These are phyloP conservation scores for Pinctada fucata DNA, from an alignment of 2,888 invertebrate genomes.

Conservation along the genomic window DNA sequence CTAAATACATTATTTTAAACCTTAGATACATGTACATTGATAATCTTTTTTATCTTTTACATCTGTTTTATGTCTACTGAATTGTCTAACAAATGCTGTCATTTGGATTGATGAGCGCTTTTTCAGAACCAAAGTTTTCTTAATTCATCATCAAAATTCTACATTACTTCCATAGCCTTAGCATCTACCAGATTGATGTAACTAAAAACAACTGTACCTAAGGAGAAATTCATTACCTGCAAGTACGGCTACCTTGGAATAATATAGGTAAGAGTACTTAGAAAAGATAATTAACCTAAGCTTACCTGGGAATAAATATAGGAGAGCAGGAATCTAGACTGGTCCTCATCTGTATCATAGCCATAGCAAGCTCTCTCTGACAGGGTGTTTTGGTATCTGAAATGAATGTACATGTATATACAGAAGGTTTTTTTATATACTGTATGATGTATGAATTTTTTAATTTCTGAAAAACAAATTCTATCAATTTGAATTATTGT, in stretches of 20 bases:
- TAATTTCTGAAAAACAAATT: too few species aligned
- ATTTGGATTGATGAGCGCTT: neutral
- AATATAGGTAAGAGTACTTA: too few species aligned
- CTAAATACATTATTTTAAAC: neutral
- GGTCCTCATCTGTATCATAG: slow-evolving; percentile 7
- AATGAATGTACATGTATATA: neutral
- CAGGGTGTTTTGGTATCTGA: slow-evolving; percentile 17
- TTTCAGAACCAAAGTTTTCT: neutral
- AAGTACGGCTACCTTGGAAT: too few species aligned
- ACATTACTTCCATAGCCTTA: too few species aligned
- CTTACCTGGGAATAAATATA: slow-evolving; percentile 33
- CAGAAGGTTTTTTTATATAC: too few species aligned
- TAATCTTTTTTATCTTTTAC: too few species aligned
- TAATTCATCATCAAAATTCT: neutral
- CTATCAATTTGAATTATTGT: too few species aligned
- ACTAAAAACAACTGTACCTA: too few species aligned
- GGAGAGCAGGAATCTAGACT: slow-evolving; percentile 25
- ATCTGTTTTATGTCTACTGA: neutral
- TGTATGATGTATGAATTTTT: too few species aligned
- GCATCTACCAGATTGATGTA: too few species aligned
- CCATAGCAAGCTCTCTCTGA: slow-evolving; percentile 20
- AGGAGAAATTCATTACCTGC: too few species aligned
- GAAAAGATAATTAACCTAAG: neutral
- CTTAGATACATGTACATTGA: neutral
- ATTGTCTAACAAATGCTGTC: too few species aligned